Conservation (phyloP, 30 jellyfish, hydroid and myxozoan genomes). For the Cassiopea andromeda region DNA sequence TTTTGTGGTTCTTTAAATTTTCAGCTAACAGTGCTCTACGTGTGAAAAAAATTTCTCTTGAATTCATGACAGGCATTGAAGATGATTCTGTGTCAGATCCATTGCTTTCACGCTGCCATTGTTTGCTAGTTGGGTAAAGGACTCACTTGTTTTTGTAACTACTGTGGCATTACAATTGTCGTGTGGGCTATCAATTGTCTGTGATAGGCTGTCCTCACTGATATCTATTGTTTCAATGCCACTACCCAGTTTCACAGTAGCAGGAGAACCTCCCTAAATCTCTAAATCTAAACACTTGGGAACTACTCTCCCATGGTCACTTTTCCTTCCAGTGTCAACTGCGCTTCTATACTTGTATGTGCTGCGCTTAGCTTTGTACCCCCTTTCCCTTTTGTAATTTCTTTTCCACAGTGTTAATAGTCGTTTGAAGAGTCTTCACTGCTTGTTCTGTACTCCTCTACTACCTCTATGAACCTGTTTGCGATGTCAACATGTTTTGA, state of each 20-base stretch:
- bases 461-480: not conserved
- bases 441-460: not conserved
- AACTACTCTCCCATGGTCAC: constrained; percentile 48
- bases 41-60: not conserved
- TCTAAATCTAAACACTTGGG: not conserved
- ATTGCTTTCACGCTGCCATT: not conserved
- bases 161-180: not conserved
- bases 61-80: not conserved
- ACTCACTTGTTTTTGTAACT: not conserved
- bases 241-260: not conserved
- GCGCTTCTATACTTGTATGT: not conserved
- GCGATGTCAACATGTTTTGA: constrained; percentile 19
- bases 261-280: constrained; percentile 54
- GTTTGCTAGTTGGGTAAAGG: not conserved
- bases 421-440: not conserved
- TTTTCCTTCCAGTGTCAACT: not conserved
- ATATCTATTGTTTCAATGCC: constrained; percentile 32
- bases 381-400: constrained; percentile 14
- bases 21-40: constrained; percentile 26
- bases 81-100: not conserved
- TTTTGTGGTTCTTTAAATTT: constrained; percentile 7
- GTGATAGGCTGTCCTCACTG: not conserved
- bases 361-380: constrained; percentile 22
- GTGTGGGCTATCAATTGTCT: not conserved
- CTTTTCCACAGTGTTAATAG: constrained; percentile 9